These are phyloP conservation scores for Pseudococcus viburni DNA, from an alignment of 2,888 invertebrate genomes.

Conservation along the genomic window DNA sequence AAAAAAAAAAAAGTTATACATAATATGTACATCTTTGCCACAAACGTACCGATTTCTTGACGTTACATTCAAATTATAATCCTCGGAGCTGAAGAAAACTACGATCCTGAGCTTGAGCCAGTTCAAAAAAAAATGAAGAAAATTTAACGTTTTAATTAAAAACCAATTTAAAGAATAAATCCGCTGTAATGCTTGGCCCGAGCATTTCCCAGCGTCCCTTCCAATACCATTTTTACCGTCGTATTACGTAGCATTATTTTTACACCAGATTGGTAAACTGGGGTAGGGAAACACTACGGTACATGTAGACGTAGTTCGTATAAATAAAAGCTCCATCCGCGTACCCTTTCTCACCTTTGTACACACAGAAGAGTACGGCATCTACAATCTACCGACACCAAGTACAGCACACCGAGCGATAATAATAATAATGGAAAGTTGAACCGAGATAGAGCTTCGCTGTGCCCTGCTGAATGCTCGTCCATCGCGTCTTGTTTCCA, in stretches of 20 bases:
- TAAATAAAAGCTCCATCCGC: too few relatives aligned
- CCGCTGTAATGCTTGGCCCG: background rate
- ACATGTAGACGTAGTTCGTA: too few relatives aligned
- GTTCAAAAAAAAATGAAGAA: background rate
- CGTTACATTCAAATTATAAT: background rate
- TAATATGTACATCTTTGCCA: too few relatives aligned
- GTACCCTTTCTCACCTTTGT: too few relatives aligned
- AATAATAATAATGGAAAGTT: slow-evolving; percentile 1
- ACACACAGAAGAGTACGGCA: too few relatives aligned
- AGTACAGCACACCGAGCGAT: background rate
- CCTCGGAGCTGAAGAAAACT: background rate
- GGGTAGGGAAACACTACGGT: background rate
- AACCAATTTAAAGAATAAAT: slow-evolving; percentile 31
- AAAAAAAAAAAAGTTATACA: too few relatives aligned
- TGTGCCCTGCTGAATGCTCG: background rate
- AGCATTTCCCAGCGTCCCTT: background rate
- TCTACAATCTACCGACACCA: too few relatives aligned
- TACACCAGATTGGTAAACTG: background rate
- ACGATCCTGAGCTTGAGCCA: background rate
- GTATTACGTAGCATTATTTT: background rate
- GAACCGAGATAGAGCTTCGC: background rate
- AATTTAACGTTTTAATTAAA: slow-evolving; percentile 26
- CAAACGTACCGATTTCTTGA: background rate
- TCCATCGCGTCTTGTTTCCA: background rate
- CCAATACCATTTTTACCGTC: background rate